These are phyloP conservation scores for Sialis fuliginosa DNA, from an alignment of 2,888 invertebrate genomes.

Conservation along the genomic window DNA sequence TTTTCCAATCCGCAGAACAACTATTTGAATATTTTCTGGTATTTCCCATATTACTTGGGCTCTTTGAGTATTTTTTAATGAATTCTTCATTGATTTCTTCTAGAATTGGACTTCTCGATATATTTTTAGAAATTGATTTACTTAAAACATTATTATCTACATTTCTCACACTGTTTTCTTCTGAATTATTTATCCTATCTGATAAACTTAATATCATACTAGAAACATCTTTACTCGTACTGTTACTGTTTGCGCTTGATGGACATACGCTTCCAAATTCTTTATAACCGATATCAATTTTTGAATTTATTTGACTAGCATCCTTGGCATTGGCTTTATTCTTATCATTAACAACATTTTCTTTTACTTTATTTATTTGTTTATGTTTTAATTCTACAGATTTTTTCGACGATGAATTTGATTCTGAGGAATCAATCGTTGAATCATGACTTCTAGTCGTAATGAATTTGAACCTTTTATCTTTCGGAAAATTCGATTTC, in stretches of 20 bases:
- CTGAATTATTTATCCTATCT: neutral
- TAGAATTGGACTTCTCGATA: too few species aligned
- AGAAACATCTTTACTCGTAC: slow-evolving; percentile 4
- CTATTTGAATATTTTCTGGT: too few species aligned
- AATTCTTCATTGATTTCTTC: too few species aligned
- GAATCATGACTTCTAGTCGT: too few species aligned
- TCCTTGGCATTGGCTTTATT: neutral
- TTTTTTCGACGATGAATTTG: neutral
- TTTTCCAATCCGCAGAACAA: too few species aligned
- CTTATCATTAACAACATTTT: neutral
- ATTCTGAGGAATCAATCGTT: neutral
- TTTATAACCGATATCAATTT: neutral
- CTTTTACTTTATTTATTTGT: too few species aligned
- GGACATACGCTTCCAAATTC: neutral
- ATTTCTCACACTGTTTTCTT: neutral
- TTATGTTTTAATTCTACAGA: neutral
- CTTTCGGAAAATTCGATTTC: too few species aligned
- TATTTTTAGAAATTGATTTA: neutral
- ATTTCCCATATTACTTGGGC: too few species aligned
- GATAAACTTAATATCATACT: slow-evolving; percentile 4
- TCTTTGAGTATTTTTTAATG: too few species aligned
- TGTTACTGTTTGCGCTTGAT: slow-evolving; percentile 3
- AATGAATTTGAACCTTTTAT: too few species aligned
- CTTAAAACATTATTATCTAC: neutral
- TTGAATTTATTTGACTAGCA: neutral